Evolutionary conservation across 2,113 vertebrate genomes (phyloP), one percentile per base, ranked within the genome.

Genomic region (Hippocampus barbouri): DNA sequence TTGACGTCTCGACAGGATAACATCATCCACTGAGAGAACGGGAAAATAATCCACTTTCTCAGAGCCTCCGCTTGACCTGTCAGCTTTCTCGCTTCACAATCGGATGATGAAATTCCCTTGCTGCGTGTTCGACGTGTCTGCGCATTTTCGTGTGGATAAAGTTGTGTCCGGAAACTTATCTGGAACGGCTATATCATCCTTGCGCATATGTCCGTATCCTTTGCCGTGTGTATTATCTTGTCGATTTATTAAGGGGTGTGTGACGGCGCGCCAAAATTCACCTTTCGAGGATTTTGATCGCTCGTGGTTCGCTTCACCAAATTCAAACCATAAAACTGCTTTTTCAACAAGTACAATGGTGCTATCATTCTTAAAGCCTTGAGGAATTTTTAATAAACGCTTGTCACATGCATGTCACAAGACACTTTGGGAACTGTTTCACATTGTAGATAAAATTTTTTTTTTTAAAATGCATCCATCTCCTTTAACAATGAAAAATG

Each of bases 41-140:
- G 76, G 66, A 83, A 83, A 88, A 86, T 79, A 86, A 86, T 79
- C 78, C 21, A 69, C 15, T 73, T 84, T 86, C 79, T 86, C 78
- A 76, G 78, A 78, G 78, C 75, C 70, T 47, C 65, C 79, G 68
- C 66, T 40, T 71, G 74, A 82, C 77, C 74, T 40, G 0, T 73
- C 74, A 73, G 69, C 60, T 86, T 81, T 86, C 79, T 79, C 80
- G 81, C 38, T 83, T 79, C 75, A 81, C 75, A 87, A 82, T 66
- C 47, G 66, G 72, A 82, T 86, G 86, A 89, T 85, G 83, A 86
- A 87, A 88, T 74, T 75, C 76, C 63, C 60, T 0, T 51, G 16
- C 1, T 21, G 30, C 53, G 12, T 54, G 54, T 56, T 66, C 34
- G 34, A 71, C 60, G 73, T 61, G 57, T 56, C 59, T 20, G 62